Percentiles rank a stretch among this genome's conserved stretches.
phyloP scores from a whole-genome alignment of 2,797 vertebrate genomes.

The Pipistrellus nathusii region DNA sequence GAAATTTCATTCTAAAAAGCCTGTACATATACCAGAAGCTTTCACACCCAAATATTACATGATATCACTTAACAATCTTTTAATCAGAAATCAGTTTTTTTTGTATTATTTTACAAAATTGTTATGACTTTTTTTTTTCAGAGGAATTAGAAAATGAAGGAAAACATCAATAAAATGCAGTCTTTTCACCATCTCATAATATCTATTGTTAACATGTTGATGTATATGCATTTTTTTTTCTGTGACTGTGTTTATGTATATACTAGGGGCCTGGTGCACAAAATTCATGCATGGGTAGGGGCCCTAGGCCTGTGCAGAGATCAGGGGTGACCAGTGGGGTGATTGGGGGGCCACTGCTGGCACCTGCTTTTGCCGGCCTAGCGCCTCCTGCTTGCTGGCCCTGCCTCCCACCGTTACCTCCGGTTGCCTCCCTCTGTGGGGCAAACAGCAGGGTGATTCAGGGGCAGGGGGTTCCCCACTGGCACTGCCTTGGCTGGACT shows the following conservation, averaged over 20 bases:
- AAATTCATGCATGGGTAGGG: no score
- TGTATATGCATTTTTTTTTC: background rate
- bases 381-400: rapidly evolving
- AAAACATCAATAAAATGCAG: background rate
- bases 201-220: background rate
- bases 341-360: no score
- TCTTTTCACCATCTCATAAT: background rate
- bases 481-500: no score
- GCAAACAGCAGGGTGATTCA: no score
- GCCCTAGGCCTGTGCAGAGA: no score
- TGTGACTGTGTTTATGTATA: background rate
- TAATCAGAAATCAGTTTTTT: constrained; percentile 79
- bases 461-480: rapidly evolving
- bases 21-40: constrained; percentile 62
- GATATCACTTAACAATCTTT: constrained; percentile 69
- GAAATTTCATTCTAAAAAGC: constrained; percentile 78
- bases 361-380: no score
- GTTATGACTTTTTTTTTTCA: background rate
- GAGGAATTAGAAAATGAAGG: constrained; percentile 29
- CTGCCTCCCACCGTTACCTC: no score
- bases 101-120: constrained; percentile 21
- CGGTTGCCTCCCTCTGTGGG: no score
- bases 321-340: rapidly evolving
- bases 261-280: no score
- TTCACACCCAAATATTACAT: constrained; percentile 46